Conservation (phyloP, 2,113 vertebrate genomes). For the Coregonus clupeaformis region DNA sequence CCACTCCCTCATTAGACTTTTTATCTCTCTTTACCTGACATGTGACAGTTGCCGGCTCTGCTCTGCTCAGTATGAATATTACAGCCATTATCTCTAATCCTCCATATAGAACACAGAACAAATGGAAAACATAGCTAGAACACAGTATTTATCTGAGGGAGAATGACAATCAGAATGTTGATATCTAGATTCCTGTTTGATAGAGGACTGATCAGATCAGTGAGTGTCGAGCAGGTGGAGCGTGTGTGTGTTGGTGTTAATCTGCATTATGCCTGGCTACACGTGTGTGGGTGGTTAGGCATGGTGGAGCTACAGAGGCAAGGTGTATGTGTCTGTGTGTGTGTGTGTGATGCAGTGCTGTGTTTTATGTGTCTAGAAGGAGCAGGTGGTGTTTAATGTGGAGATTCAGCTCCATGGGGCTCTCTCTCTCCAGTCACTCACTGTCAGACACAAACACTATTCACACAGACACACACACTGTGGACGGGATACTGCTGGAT, state of each 20-base stretch:
- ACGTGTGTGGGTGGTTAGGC: background rate
- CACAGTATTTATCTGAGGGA: background rate
- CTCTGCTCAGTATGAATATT: background rate
- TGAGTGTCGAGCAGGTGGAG: background rate
- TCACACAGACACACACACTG: background rate
- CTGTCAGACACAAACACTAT: background rate
- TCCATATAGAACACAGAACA: background rate
- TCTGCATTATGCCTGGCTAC: background rate
- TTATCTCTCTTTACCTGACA: background rate
- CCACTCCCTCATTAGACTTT: too few relatives aligned
- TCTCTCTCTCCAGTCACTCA: background rate
- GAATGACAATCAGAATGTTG: background rate
- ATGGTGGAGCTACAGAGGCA: background rate
- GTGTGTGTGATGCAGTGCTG: conserved; percentile 18
- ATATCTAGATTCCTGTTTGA: background rate
- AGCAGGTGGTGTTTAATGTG: conserved; percentile 3
- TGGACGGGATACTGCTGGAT: background rate
- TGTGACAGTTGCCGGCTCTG: background rate
- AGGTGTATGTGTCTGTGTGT: conserved; percentile 26
- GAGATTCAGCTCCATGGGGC: background rate
- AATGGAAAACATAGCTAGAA: background rate
- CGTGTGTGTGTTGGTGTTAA: background rate
- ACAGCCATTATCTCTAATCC: background rate
- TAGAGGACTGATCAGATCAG: background rate
- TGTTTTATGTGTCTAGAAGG: background rate